Percentiles rank a stretch among this genome's conserved stretches.
These are phyloP conservation scores for Patella caerulea DNA, from an alignment of 2,888 invertebrate genomes.

Conservation along the genomic window DNA sequence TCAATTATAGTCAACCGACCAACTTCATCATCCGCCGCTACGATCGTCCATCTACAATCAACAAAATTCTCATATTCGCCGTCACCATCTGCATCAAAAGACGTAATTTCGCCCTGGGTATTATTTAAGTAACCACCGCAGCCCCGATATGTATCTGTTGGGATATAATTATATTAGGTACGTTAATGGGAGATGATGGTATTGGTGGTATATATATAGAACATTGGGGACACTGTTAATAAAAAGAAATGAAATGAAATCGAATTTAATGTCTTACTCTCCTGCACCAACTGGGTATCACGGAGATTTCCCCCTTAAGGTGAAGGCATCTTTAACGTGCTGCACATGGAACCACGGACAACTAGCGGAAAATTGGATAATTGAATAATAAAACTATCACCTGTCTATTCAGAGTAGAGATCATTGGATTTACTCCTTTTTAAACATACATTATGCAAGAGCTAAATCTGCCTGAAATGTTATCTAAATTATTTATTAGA, in stretches of 20 bases:
- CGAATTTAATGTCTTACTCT: slow-evolving; percentile 48
- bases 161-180: not conserved
- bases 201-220: no score
- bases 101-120: slow-evolving; percentile 50
- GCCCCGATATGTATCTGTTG: slow-evolving; percentile 55
- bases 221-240: no score
- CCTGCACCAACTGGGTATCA: slow-evolving; percentile 66
- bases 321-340: no score
- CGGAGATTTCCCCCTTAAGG: slow-evolving; percentile 67
- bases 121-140: slow-evolving; percentile 65
- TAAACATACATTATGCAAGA: no score
- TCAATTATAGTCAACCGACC: slow-evolving; percentile 72
- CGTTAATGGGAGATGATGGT: no score
- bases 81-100: slow-evolving; percentile 59
- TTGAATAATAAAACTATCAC: no score
- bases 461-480: no score
- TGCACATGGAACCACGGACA: no score
- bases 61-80: slow-evolving; percentile 78
- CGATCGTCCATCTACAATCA: slow-evolving; percentile 84
- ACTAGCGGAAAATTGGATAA: no score
- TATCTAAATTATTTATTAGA: no score
- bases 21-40: slow-evolving; percentile 66
- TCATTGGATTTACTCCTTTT: not conserved
- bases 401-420: no score
- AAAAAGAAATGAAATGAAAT: no score